Conservation (phyloP, 1,140 invertebrate species). For the Gryllus bimaculatus region DNA sequence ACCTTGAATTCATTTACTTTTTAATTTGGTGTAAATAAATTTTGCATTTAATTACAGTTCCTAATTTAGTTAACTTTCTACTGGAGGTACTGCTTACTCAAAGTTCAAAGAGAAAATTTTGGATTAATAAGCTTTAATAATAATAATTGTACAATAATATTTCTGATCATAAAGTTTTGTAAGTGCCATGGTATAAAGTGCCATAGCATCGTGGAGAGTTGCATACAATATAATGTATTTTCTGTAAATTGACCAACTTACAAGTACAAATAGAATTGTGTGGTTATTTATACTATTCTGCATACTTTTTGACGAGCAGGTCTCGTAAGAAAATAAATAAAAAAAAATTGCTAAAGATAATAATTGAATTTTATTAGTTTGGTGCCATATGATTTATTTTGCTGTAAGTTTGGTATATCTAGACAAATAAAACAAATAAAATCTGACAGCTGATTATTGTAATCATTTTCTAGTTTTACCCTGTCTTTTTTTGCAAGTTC, state of each 20-base stretch:
- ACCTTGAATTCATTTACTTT: no score
- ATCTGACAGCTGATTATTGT: no score
- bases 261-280: not conserved
- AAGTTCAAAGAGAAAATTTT: not conserved
- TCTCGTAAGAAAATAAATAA: no score
- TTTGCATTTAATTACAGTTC: conserved; percentile 1
- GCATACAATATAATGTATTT: not conserved
- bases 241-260: not conserved
- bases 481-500: no score
- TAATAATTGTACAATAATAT: not conserved
- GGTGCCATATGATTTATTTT: not conserved
- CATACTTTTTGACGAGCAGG: no score
- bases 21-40: no score
- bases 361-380: not conserved
- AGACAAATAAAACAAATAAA: no score
- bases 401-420: not conserved
- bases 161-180: not conserved
- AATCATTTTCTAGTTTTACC: no score
- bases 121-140: not conserved
- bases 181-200: not conserved
- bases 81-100: not conserved
- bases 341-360: not conserved
- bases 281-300: no score
- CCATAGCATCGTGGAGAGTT: not conserved
- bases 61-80: not conserved